Evolutionary conservation across 2,888 invertebrate genomes (phyloP), one percentile per base, ranked within the genome.

Genomic region (Apantesis nais): DNA sequence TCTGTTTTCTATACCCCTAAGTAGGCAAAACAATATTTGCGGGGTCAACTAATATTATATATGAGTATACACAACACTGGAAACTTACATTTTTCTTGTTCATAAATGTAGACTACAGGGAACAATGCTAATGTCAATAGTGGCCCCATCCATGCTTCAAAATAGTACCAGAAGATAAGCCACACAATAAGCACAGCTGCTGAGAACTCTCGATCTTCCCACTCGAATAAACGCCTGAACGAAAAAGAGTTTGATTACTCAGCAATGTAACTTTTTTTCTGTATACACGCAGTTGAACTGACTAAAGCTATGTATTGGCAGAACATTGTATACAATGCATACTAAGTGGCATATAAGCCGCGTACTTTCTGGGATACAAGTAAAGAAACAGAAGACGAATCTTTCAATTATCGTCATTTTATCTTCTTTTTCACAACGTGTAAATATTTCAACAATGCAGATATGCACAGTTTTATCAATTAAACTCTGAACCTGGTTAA

Each of bases 181-280:
- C 93, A 93, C 3, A 83, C 80, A 4, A 81, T 16, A 34, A 92
- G 75, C 16, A 83, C 79, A n/a, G 86, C 62, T 61, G 86, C 79
- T 2, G 90, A 88, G 52, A 89, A 72, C 68, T 94, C 92, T 62
- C 78, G 81, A 61, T 91, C 92, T 5, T 94, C 92, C 94, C 94
- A 94, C 72, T 94, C 94, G 58, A 94, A 90, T 2, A 92, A 77
- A 55, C 79, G 83, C 73, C 94, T 94, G 84, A 2, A 83, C 79
- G 76, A 22, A 68, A 25, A 25, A 16, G 44, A 1, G 1, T 8
- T 61, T 11, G 0, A 14, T 44, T 22, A 34, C 22, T 25, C 8
- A 12, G 12, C n/a, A 8, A 48, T n/a, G 11, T 19, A 44, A 16
- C 44, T 16, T 4, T 41, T 41, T 41, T 41, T 41, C 34, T 4